These are phyloP conservation scores for Athene cunicularia DNA, from an alignment of 2,113 vertebrate species.

Conservation along the genomic window DNA sequence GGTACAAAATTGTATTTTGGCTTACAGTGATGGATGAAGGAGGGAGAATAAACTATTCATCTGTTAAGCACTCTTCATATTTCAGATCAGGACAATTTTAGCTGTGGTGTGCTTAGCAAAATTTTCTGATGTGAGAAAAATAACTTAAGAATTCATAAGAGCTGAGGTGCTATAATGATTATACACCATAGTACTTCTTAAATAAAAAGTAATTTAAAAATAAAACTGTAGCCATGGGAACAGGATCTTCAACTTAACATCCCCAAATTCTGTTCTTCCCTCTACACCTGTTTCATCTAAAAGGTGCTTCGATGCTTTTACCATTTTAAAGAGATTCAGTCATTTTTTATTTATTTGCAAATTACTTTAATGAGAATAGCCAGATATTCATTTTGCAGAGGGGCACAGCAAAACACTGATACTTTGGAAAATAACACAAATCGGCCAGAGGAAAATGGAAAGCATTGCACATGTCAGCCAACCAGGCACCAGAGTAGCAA, in stretches of 20 bases:
- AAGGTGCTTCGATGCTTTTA: neutral
- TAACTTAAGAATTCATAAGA: constrained; percentile 16
- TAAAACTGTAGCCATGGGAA: constrained; percentile 62
- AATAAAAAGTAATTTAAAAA: constrained; percentile 55
- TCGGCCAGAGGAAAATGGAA: neutral
- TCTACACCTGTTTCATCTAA: neutral
- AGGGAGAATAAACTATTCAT: neutral
- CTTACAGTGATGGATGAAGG: neutral
- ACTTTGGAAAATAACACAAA: neutral
- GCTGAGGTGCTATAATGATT: constrained; percentile 1
- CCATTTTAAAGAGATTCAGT: neutral
- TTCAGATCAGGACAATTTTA: constrained; percentile 22
- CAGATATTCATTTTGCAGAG: neutral
- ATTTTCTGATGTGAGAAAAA: constrained; percentile 25
- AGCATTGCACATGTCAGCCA: neutral
- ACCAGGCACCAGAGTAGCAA: neutral
- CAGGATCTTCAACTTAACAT: neutral
- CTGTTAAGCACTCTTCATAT: neutral
- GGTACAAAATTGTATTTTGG: neutral
- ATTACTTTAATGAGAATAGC: neutral
- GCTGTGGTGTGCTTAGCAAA: neutral
- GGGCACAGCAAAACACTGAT: neutral
- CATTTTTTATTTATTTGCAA: neutral
- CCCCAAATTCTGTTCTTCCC: neutral
- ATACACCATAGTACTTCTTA: neutral